A percentile compares a stretch with the other conserved stretches of the same genome.
Conservation (phyloP, 2,888 invertebrate genomes). For the Tortrix viridana region DNA sequence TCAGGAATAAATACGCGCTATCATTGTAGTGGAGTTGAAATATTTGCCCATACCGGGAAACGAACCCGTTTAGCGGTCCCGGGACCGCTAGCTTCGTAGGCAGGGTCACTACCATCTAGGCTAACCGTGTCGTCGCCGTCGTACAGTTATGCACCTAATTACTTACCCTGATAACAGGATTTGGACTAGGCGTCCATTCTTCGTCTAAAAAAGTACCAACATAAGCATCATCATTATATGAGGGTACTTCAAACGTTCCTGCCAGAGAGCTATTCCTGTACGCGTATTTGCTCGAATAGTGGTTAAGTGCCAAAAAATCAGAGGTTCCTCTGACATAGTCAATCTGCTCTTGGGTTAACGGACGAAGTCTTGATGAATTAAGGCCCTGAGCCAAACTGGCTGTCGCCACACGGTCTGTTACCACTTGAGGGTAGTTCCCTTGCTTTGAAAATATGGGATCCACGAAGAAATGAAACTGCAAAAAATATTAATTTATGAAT, state of each 20-base stretch:
- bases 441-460: slow-evolving; percentile 44
- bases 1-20: no score
- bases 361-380: slow-evolving; percentile 42
- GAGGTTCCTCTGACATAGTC: slow-evolving; percentile 44
- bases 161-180: slow-evolving; percentile 42
- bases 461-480: slow-evolving; percentile 44
- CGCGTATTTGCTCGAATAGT: slow-evolving; percentile 42
- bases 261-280: slow-evolving; percentile 45
- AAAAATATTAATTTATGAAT: not conserved
- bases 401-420: slow-evolving; percentile 43
- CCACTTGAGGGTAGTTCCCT: slow-evolving; percentile 46
- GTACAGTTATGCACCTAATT: not conserved
- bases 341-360: slow-evolving; percentile 44
- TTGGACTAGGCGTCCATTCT: slow-evolving; percentile 44
- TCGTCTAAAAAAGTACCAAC: slow-evolving; percentile 42
- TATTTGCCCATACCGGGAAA: no score
- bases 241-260: slow-evolving; percentile 41
- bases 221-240: slow-evolving; percentile 42
- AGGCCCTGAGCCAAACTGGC: slow-evolving; percentile 44
- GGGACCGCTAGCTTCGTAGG: no score
- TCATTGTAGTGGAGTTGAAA: no score
- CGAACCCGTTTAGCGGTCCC: no score
- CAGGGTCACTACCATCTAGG: no score
- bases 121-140: no score
- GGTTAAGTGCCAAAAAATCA: slow-evolving; percentile 47